Conservation (phyloP, 2,113 vertebrate species). For the Rana temporaria region DNA sequence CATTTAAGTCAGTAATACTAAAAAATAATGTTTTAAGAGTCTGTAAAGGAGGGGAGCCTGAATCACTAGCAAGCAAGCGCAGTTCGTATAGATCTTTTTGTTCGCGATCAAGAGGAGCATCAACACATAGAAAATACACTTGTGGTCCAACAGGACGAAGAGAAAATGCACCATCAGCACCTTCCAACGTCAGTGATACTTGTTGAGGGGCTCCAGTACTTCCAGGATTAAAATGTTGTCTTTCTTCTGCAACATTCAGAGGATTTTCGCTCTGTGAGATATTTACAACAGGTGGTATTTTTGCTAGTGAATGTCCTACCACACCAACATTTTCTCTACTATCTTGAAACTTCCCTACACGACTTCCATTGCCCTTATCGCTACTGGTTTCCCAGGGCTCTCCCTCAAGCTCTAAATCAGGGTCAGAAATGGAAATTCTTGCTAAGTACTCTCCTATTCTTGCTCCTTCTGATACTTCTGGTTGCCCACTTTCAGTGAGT, state of each 20-base stretch:
- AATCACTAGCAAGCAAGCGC: constrained; percentile 79
- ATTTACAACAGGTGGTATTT: not conserved
- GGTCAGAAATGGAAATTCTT: constrained; percentile 85
- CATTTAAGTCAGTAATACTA: constrained; percentile 81
- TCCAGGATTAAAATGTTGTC: not conserved
- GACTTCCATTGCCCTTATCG: not conserved
- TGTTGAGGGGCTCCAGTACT: constrained; percentile 50
- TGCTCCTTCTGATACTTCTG: constrained; percentile 82
- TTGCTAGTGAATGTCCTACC: not conserved
- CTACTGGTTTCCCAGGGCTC: not conserved
- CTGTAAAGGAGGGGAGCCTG: constrained; percentile 77
- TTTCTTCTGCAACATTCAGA: not conserved
- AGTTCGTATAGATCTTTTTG: constrained; percentile 77
- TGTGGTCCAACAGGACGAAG: constrained; percentile 73
- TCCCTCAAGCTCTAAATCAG: constrained; percentile 68
- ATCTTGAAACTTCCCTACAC: not conserved
- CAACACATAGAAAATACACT: constrained; percentile 83
- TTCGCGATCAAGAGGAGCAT: constrained; percentile 81
- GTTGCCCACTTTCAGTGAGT: constrained; percentile 81
- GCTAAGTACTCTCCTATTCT: constrained; percentile 82
- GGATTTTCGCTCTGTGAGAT: not conserved
- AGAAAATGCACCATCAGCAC: constrained; percentile 74
- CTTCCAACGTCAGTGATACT: constrained; percentile 70
- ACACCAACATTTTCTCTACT: not conserved
- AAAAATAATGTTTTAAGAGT: constrained; percentile 74